A percentile compares a stretch with the other conserved stretches of the same genome.
These are phyloP conservation scores for Amphibalanus amphitrite DNA, from an alignment of 1,140 invertebrate genomes.

Conservation along the genomic window DNA sequence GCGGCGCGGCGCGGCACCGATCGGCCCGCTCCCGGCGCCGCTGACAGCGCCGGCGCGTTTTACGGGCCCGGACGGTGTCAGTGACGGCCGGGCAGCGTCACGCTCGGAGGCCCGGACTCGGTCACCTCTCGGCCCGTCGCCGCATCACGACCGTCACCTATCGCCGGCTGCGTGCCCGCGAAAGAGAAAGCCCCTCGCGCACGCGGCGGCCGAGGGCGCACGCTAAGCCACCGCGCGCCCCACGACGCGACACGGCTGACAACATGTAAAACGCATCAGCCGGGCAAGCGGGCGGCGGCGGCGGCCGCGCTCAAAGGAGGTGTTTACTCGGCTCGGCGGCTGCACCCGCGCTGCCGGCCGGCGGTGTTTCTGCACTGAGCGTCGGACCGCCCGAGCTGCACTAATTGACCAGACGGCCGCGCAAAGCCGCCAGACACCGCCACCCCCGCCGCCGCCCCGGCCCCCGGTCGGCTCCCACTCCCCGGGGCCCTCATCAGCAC, in stretches of 20 bases:
- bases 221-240: background rate
- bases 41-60: background rate
- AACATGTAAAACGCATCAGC: constrained; percentile 1
- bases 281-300: too few relatives aligned
- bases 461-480: too few relatives aligned
- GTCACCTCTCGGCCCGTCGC: too few relatives aligned
- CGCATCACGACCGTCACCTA: too few relatives aligned
- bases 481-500: too few relatives aligned
- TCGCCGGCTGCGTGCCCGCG: background rate
- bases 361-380: too few relatives aligned
- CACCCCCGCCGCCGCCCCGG: too few relatives aligned
- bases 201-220: too few relatives aligned
- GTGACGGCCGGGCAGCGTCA: background rate
- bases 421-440: background rate
- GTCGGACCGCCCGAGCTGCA: too few relatives aligned
- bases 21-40: background rate
- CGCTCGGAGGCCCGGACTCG: too few relatives aligned
- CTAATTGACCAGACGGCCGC: too few relatives aligned
- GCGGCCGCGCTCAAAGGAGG: background rate
- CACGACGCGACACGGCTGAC: background rate
- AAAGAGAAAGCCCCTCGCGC: background rate
- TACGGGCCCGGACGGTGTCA: background rate
- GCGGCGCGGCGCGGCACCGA: background rate
- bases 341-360: background rate
- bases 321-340: background rate